Evolutionary conservation across 2,888 invertebrate species (phyloP).

Genomic region (Cosmia trapezina): DNA sequence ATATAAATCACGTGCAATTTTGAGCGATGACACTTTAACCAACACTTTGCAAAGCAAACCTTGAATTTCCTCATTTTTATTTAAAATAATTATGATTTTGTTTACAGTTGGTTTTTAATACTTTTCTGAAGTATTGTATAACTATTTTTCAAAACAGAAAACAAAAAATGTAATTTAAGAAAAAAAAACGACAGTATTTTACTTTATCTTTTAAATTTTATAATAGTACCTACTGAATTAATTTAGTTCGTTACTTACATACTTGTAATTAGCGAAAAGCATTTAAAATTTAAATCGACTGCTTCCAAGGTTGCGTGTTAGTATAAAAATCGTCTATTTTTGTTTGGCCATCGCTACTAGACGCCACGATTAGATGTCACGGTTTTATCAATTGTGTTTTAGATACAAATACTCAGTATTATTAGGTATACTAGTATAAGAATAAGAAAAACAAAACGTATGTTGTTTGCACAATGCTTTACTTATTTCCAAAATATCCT

Average conservation of each 20-base stretch:
- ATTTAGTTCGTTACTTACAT: constrained; percentile 27
- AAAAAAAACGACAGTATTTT: neutral
- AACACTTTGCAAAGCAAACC: constrained; percentile 12
- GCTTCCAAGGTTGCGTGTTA: constrained; percentile 44
- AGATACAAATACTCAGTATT: neutral
- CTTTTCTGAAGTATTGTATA: neutral
- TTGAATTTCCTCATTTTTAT: neutral
- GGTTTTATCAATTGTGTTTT: constrained; percentile 38
- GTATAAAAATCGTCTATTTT: constrained; percentile 50
- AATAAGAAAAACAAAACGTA: neutral
- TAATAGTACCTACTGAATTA: constrained; percentile 9
- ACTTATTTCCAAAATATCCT: neutral
- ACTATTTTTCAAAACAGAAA: neutral
- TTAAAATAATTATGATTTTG: neutral
- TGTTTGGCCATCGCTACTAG: constrained; percentile 17
- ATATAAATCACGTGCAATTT: constrained; percentile 45
- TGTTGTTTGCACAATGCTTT: too few species aligned
- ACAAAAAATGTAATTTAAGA: too few species aligned
- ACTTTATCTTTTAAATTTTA: neutral
- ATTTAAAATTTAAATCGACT: constrained; percentile 38
- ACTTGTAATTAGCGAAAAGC: constrained; percentile 52
- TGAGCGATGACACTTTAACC: neutral
- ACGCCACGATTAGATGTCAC: constrained; percentile 24
- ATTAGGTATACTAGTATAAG: neutral
- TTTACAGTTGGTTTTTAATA: neutral